Evolutionary conservation across 2,888 invertebrate genomes (phyloP).

Genomic region (Himalopsyche japonica): DNA sequence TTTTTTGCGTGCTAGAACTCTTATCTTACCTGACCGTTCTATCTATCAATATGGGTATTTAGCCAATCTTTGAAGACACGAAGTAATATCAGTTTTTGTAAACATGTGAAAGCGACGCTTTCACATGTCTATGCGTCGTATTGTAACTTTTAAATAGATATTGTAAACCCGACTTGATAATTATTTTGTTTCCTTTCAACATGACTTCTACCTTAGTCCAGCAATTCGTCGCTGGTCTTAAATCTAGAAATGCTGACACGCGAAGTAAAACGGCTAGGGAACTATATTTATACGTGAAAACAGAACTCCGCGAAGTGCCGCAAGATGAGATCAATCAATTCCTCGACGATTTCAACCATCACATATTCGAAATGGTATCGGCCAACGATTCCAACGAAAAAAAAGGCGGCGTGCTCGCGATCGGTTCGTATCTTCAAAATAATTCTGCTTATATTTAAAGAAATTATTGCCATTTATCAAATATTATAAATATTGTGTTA

Average conservation of each 20-base stretch:
- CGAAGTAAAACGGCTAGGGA: conserved; percentile 87
- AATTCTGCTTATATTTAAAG: not conserved
- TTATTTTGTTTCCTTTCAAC: not conserved
- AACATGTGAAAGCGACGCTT: not conserved
- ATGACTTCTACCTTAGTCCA: conserved; percentile 70
- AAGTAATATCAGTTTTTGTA: not conserved
- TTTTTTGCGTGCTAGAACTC: not conserved
- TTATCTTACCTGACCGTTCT: not conserved
- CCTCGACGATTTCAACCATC: conserved; percentile 93
- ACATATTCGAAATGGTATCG: conserved; percentile 95
- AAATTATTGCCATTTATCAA: not conserved
- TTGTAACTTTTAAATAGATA: not conserved
- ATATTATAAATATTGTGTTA: not conserved
- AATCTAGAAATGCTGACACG: conserved; percentile 83
- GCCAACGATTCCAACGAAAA: conserved; percentile 91
- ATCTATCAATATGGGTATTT: not conserved
- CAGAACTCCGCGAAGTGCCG: conserved; percentile 86
- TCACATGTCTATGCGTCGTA: not conserved
- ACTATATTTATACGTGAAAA: conserved; percentile 87
- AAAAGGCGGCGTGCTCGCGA: conserved; percentile 93
- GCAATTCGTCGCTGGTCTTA: conserved; percentile 83
- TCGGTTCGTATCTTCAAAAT: conserved; percentile 61
- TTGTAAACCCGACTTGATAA: not conserved
- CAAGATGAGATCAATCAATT: conserved; percentile 89
- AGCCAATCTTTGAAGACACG: not conserved